Conservation (phyloP, 2,797 vertebrate genomes). For the Apogon hyalosoma region DNA sequence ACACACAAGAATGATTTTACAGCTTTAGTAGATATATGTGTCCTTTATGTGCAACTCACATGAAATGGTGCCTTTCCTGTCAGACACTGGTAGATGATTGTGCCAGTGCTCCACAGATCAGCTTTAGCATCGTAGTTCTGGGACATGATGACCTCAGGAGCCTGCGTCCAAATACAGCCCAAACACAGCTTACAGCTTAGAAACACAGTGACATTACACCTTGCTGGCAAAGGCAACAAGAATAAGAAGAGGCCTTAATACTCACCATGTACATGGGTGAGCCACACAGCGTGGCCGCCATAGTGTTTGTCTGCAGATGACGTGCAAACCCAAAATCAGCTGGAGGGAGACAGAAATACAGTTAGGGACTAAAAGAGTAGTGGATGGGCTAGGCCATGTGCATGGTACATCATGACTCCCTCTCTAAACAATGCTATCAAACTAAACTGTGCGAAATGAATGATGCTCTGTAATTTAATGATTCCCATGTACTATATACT, state of each 20-base stretch:
- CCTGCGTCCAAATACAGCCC: conserved; percentile 78
- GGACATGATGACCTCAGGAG: conserved; percentile 98
- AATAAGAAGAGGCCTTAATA: conserved; percentile 12
- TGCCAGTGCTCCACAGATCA: conserved; percentile 98
- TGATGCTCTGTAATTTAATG: no score
- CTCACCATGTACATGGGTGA: conserved; percentile 99
- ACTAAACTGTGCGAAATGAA: no score
- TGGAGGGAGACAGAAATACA: conserved; percentile 64
- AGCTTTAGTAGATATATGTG: conserved; percentile 12
- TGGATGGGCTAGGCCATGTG: no score
- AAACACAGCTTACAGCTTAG: conserved; percentile 43
- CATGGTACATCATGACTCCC: no score
- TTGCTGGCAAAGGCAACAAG: neutral
- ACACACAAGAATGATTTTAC: conserved; percentile 1
- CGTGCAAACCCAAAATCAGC: conserved; percentile 98
- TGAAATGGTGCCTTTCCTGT: conserved; percentile 97
- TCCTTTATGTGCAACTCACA: conserved; percentile 76
- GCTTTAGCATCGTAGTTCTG: conserved; percentile 97
- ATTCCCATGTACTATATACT: no score
- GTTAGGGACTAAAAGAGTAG: neutral
- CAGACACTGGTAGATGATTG: conserved; percentile 96
- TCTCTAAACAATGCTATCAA: no score
- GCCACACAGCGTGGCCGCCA: conserved; percentile 96
- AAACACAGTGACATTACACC: conserved; percentile 13
- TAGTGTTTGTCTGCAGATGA: conserved; percentile 95